A percentile compares a stretch with the other conserved stretches of the same genome.
Evolutionary conservation across 1,140 invertebrate genomes (phyloP).

Genomic region (Rhizoglyphus robini): DNA sequence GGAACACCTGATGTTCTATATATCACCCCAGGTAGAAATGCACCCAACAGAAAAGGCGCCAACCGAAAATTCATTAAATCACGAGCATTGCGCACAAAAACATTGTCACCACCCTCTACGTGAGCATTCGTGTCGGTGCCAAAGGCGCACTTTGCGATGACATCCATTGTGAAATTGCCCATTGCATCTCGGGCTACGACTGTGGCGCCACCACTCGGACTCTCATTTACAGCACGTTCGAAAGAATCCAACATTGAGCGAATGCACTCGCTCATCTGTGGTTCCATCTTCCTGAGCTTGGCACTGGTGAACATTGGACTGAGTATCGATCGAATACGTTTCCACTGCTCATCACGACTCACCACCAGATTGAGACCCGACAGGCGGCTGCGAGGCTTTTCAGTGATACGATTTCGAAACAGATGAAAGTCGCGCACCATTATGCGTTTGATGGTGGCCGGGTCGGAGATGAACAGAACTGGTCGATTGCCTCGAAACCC

Average conservation of each 20-base stretch:
- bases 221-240: background rate
- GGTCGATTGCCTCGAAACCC: background rate
- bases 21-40: background rate
- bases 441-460: slow-evolving; percentile 19
- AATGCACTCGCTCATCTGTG: slow-evolving; percentile 1
- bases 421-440: slow-evolving; percentile 18
- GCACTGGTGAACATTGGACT: slow-evolving; percentile 43
- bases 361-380: background rate
- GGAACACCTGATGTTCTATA: no score
- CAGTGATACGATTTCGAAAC: slow-evolving; percentile 16
- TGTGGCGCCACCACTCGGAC: background rate
- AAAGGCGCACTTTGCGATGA: slow-evolving; percentile 45
- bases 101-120: slow-evolving; percentile 34
- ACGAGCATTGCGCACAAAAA: slow-evolving; percentile 31
- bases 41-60: background rate
- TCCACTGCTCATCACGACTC: slow-evolving; percentile 39
- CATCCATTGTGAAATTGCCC: slow-evolving; percentile 37
- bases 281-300: slow-evolving; percentile 45
- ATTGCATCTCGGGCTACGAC: background rate
- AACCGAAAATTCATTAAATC: slow-evolving; percentile 21
- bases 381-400: background rate
- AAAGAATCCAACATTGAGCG: background rate
- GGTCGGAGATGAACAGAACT: slow-evolving; percentile 17
- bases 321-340: slow-evolving; percentile 38
- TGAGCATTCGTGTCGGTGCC: slow-evolving; percentile 40